phyloP scores from a whole-genome alignment of 2,888 invertebrate genomes.

The Phengaris arion region DNA sequence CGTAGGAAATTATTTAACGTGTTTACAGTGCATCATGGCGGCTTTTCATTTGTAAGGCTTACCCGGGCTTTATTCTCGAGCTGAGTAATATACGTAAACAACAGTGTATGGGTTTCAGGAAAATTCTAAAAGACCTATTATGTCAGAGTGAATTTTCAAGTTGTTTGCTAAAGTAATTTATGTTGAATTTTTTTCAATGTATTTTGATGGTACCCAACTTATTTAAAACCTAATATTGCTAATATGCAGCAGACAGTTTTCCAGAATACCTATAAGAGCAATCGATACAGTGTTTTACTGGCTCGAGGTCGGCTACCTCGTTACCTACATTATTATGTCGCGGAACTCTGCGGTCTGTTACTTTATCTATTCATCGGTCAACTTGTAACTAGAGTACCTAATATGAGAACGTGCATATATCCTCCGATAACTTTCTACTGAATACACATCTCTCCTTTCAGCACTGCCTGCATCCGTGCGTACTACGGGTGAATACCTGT shows the following conservation, averaged over 20 bases:
- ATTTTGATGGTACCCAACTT: background rate
- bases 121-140: slow-evolving; percentile 22
- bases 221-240: too few relatives aligned
- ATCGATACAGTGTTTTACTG: background rate
- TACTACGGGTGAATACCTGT: too few relatives aligned
- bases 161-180: background rate
- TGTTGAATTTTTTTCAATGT: background rate
- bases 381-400: background rate
- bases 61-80: slow-evolving; percentile 18
- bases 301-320: background rate
- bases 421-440: too few relatives aligned
- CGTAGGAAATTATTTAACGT: slow-evolving; percentile 24
- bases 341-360: slow-evolving; percentile 1
- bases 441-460: too few relatives aligned
- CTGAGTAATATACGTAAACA: slow-evolving; percentile 25
- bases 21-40: slow-evolving; percentile 25
- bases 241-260: too few relatives aligned
- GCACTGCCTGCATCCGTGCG: too few relatives aligned
- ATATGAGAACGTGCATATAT: background rate
- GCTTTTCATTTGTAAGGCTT: slow-evolving; percentile 25
- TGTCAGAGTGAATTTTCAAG: slow-evolving; percentile 11
- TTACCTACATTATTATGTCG: background rate
- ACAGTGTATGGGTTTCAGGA: slow-evolving; percentile 23
- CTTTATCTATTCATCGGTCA: background rate
- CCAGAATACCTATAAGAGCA: background rate